Conservation (phyloP, 2,113 vertebrate genomes). For the Silurus meridionalis region DNA sequence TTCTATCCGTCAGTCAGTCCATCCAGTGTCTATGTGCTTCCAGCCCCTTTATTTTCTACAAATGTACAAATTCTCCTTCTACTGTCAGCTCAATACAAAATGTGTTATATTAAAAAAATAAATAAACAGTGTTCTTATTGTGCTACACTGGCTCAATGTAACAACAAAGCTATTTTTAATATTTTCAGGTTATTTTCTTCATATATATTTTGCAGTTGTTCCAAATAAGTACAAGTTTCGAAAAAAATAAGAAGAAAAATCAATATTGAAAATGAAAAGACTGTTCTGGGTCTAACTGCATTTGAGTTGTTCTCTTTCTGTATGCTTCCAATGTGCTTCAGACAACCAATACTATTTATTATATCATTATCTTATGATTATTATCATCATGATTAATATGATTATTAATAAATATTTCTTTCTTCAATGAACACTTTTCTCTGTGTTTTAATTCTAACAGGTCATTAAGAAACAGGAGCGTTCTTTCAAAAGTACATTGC, state of each 20-base stretch:
- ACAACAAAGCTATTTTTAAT: conserved; percentile 59
- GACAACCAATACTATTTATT: conserved; percentile 75
- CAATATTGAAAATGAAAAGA: conserved; percentile 61
- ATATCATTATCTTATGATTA: conserved; percentile 71
- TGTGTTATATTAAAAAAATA: conserved; percentile 60
- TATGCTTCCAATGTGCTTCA: conserved; percentile 73
- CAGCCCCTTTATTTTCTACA: conserved; percentile 65
- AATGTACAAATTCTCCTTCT: conserved; percentile 62
- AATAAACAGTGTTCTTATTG: conserved; percentile 58
- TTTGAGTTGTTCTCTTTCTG: conserved; percentile 66
- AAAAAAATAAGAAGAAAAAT: conserved; percentile 57
- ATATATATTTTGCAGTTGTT: conserved; percentile 61
- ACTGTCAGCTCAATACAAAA: conserved; percentile 60
- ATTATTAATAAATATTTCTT: conserved; percentile 77
- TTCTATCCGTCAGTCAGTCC: conserved; percentile 39
- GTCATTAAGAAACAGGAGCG: not conserved
- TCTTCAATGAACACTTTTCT: conserved; percentile 59
- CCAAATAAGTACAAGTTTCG: conserved; percentile 58
- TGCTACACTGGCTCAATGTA: conserved; percentile 68
- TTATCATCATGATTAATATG: conserved; percentile 69
- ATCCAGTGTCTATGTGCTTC: conserved; percentile 38
- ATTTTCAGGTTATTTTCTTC: conserved; percentile 55
- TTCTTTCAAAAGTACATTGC: not conserved
- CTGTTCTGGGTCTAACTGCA: conserved; percentile 59
- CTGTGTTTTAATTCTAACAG: conserved; percentile 4